Conservation (phyloP, 2,797 vertebrate species). For the Argyrosomus regius region DNA sequence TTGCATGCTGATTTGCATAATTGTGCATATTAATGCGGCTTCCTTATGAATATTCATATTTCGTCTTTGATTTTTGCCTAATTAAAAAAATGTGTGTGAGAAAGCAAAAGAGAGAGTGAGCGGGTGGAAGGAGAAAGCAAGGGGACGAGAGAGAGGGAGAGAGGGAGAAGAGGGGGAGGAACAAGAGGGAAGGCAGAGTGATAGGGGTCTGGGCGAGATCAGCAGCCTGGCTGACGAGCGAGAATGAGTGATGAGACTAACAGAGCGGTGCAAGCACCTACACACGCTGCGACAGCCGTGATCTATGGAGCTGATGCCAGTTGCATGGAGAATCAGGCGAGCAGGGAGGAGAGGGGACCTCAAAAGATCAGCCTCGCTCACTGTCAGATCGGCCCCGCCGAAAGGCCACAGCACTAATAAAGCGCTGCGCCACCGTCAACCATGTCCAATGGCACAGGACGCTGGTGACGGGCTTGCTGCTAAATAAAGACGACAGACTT, state of each 20-base stretch:
- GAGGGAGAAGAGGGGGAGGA: slow-evolving; percentile 11
- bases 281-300: slow-evolving; percentile 87
- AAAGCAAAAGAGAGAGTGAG: slow-evolving; percentile 78
- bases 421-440: slow-evolving; percentile 50
- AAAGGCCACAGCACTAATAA: slow-evolving; percentile 68
- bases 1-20: slow-evolving; percentile 97
- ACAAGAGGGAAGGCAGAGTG: slow-evolving; percentile 44
- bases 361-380: slow-evolving; percentile 76
- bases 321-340: slow-evolving; percentile 84
- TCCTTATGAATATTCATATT: slow-evolving; percentile 96
- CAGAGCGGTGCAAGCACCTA: slow-evolving; percentile 89
- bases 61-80: slow-evolving; percentile 92
- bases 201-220: slow-evolving; percentile 81
- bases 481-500: slow-evolving; percentile 74
- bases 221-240: slow-evolving; percentile 82
- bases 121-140: slow-evolving; percentile 78
- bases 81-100: slow-evolving; percentile 92
- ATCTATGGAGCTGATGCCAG: slow-evolving; percentile 87
- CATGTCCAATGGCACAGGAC: slow-evolving; percentile 62
- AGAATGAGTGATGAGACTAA: slow-evolving; percentile 89
- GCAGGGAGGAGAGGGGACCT: slow-evolving; percentile 76
- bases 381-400: slow-evolving; percentile 65
- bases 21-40: slow-evolving; percentile 95
- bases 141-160: slow-evolving; percentile 51
- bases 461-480: slow-evolving; percentile 44